phyloP scores from a whole-genome alignment of 2,888 invertebrate genomes.

The Galeopsomyia nigrocyanea region DNA sequence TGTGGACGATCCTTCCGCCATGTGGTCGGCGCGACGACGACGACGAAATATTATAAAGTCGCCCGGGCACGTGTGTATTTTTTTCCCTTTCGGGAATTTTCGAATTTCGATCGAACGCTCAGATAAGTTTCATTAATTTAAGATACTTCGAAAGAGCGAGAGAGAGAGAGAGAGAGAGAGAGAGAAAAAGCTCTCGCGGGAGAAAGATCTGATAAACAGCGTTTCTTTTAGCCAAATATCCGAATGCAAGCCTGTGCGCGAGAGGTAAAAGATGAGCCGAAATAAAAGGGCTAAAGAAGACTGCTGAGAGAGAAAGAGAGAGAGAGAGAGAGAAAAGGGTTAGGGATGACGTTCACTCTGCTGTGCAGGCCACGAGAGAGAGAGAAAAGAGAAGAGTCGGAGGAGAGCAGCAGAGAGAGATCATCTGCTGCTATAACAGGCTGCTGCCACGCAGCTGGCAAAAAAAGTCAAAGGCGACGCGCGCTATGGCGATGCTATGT shows the following conservation, averaged over 20 bases:
- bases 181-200: not conserved
- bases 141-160: not conserved
- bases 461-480: conserved; percentile 66
- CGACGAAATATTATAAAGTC: no score
- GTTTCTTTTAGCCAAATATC: conserved; percentile 24
- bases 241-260: conserved; percentile 20
- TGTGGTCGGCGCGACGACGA: no score
- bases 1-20: no score
- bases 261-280: conserved; percentile 55
- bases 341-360: conserved; percentile 42
- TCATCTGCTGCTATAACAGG: conserved; percentile 67
- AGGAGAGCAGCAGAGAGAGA: conserved; percentile 50
- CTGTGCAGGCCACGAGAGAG: conserved; percentile 47
- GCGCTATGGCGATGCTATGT: conserved; percentile 64
- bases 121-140: no score
- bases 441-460: conserved; percentile 63
- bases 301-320: not conserved
- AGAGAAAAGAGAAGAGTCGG: conserved; percentile 46
- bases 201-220: conserved; percentile 35
- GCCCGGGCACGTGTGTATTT: no score
- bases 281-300: conserved; percentile 56
- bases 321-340: conserved; percentile 48
- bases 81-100: no score
- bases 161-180: conserved; percentile 3
- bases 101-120: no score